Evolutionary conservation across 1,140 invertebrate species (phyloP).

Genomic region (Campoletis sonorensis): DNA sequence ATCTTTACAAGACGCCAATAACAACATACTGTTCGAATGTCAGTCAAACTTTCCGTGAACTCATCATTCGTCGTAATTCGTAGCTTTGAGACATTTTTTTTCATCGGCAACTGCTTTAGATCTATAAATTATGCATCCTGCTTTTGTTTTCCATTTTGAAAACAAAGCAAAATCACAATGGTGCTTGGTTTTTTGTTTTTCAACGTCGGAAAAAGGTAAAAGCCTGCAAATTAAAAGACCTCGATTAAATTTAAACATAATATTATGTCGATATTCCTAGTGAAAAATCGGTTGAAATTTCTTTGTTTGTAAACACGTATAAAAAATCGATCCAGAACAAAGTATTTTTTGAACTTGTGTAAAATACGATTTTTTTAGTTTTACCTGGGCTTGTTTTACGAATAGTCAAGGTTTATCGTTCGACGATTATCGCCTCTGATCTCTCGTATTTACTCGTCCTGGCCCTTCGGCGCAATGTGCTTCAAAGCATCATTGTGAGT

Average conservation of each 20-base stretch:
- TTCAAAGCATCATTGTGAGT: slow-evolving; percentile 91
- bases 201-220: too few species aligned
- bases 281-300: too few species aligned
- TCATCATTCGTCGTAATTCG: not conserved
- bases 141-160: not conserved
- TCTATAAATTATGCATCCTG: not conserved
- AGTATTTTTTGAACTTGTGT: too few species aligned
- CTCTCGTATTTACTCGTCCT: slow-evolving; percentile 23
- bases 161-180: slow-evolving; percentile 13
- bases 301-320: too few species aligned
- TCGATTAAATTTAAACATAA: too few species aligned
- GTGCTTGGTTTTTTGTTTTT: too few species aligned
- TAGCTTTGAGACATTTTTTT: not conserved
- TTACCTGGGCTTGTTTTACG: slow-evolving; percentile 16
- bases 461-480: slow-evolving; percentile 70
- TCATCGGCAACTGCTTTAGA: not conserved
- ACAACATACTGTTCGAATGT: not conserved
- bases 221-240: too few species aligned
- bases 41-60: not conserved
- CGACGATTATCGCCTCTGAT: not conserved
- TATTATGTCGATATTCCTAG: too few species aligned
- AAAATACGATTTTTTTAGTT: not conserved
- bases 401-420: slow-evolving; percentile 1
- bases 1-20: slow-evolving; percentile 11
- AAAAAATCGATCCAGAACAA: too few species aligned